These are phyloP conservation scores for Riptortus pedestris DNA, from an alignment of 1,140 invertebrate species.

Conservation along the genomic window DNA sequence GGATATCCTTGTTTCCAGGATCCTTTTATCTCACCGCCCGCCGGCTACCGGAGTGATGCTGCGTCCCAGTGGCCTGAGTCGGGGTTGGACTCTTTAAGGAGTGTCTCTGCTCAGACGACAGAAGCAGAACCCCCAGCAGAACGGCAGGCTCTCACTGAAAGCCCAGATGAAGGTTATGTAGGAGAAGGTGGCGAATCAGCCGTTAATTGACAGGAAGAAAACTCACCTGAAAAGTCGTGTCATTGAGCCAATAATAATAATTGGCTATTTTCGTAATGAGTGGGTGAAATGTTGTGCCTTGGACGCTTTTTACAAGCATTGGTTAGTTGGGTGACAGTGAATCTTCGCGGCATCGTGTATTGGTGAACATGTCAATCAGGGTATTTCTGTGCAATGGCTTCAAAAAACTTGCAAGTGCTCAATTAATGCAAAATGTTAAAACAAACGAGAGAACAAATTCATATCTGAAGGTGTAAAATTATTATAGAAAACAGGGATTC, in stretches of 20 bases:
- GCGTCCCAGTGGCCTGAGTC: conserved; percentile 31
- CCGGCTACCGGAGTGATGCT: conserved; percentile 45
- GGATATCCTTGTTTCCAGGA: conserved; percentile 45
- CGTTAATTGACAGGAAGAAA: conserved; percentile 38
- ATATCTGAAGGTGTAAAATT: background rate
- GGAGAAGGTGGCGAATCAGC: conserved; percentile 49
- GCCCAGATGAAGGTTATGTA: conserved; percentile 77
- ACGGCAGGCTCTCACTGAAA: conserved; percentile 59
- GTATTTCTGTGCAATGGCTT: conserved; percentile 9
- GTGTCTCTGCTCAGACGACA: conserved; percentile 32
- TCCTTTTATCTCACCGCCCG: conserved; percentile 57
- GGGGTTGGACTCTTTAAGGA: conserved; percentile 25
- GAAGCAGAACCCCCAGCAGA: conserved; percentile 18
- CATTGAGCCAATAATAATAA: background rate
- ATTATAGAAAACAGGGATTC: background rate
- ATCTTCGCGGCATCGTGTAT: background rate
- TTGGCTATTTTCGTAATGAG: background rate
- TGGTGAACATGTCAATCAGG: conserved; percentile 6
- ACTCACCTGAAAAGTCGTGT: background rate
- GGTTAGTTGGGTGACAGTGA: background rate
- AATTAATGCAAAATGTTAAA: too few relatives aligned
- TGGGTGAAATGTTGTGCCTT: background rate
- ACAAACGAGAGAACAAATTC: background rate
- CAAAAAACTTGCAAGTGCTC: conserved; percentile 7
- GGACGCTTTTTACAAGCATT: background rate